Conservation (phyloP, 2,113 vertebrate genomes). For the Alectura lathami region DNA sequence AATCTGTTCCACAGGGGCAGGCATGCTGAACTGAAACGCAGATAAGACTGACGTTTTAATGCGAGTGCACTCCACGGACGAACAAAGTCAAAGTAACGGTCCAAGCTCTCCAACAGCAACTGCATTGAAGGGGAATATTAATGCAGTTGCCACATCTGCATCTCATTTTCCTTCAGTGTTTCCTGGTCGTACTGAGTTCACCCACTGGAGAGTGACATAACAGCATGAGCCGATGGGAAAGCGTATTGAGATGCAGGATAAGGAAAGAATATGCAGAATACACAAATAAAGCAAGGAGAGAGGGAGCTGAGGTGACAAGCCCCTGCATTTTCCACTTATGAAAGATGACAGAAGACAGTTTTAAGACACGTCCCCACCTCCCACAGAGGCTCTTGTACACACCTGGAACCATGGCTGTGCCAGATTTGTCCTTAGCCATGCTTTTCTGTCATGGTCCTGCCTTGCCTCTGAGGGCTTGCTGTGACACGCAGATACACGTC, state of each 20-base stretch:
- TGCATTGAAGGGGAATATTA: slow-evolving; percentile 1
- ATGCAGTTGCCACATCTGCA: slow-evolving; percentile 29
- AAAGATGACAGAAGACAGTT: neutral
- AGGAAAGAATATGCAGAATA: neutral
- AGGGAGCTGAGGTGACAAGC: neutral
- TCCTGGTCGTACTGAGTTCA: slow-evolving; percentile 48
- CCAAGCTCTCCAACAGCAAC: slow-evolving; percentile 1
- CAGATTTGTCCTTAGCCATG: neutral
- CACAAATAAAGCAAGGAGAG: neutral
- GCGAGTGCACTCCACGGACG: neutral
- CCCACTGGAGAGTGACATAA: slow-evolving; percentile 54
- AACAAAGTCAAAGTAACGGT: slow-evolving; percentile 47
- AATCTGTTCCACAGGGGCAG: neutral
- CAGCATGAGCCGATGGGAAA: slow-evolving; percentile 21
- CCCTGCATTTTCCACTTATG: neutral
- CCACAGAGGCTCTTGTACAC: neutral
- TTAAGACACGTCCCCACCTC: neutral
- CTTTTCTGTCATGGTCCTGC: neutral
- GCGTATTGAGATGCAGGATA: neutral
- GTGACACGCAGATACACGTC: neutral
- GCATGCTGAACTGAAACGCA: slow-evolving; percentile 23
- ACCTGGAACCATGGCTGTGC: fast-evolving
- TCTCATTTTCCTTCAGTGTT: slow-evolving; percentile 30
- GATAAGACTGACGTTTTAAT: slow-evolving; percentile 47
- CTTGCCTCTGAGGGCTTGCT: neutral